These are phyloP conservation scores for Apocrypta bakeri DNA, from an alignment of 1,140 invertebrate species.

Conservation along the genomic window DNA sequence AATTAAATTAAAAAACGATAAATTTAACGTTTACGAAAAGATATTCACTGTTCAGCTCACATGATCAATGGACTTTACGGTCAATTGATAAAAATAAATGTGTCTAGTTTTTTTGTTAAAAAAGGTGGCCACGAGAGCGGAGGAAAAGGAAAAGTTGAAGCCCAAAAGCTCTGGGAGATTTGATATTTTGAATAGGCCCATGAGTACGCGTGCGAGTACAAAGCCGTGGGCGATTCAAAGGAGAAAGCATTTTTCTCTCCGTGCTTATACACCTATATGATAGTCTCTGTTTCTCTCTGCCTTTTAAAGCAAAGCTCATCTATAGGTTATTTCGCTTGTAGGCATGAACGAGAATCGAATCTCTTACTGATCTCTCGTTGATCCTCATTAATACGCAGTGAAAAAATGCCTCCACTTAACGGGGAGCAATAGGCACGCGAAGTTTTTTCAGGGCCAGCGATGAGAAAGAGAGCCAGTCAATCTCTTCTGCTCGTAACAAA, in stretches of 20 bases:
- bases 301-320: background rate
- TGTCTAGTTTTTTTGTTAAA: background rate
- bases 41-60: background rate
- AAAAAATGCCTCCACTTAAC: constrained; percentile 39
- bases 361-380: constrained; percentile 31
- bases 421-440: background rate
- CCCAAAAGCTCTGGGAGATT: background rate
- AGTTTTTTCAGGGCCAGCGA: too few relatives aligned
- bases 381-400: constrained; percentile 27
- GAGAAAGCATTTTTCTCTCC: background rate
- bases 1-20: too few relatives aligned
- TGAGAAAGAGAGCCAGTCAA: too few relatives aligned
- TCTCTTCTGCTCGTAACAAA: too few relatives aligned
- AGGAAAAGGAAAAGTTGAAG: background rate
- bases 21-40: too few relatives aligned
- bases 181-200: too few relatives aligned
- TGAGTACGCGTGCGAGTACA: constrained; percentile 13
- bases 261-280: background rate
- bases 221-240: background rate
- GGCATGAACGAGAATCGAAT: background rate
- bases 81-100: background rate
- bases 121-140: background rate
- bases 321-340: too few relatives aligned
- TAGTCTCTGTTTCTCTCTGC: background rate
- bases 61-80: background rate